Evolutionary conservation across 2,888 invertebrate species (phyloP), one percentile per base, ranked within the genome.

Genomic region (Mesorhabditis spiculigera): DNA sequence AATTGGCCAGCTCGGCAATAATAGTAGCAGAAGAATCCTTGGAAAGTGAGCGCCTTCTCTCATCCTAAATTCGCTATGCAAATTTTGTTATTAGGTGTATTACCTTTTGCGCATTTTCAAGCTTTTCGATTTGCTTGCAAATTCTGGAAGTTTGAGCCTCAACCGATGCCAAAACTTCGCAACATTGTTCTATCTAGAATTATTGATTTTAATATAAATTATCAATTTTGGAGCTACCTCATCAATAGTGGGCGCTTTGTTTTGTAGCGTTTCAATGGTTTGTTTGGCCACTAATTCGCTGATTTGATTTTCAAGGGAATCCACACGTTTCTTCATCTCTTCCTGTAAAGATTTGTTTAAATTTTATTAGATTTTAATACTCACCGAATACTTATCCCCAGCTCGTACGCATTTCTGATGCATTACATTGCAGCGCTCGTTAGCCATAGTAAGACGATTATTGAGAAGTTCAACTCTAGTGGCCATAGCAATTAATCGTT

Each of bases 401-500:
- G 69, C 71, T 67, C 65, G 63, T n/a, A 72, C 45, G 66, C 75
- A 72, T 68, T 80, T 78, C 74, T 81, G 79, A 74, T 86, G 85
- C 63, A 86, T 75, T 16, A 76, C 78, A 69, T 75, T 78, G 73
- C 78, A 82, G 68, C 85, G 71, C 45, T 85, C 84, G 70, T 82
- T 82, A 64, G 79, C 79, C 73, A 84, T 73, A 41, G 77, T 73
- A 58, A 85, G 74, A 70, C 85, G 85, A 43, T 75, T 78, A 67
- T 78, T 78, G 10, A 50, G n/a, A 50, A 50, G 10, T n/a, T 50
- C 58, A 50, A 82, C 82, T 73, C 83, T 86, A 8, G 83, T 84
- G 44, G 86, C 86, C 72, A 86, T 78, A 1, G 80, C 69, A 41
- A 86, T 82, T 64, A 85, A 73, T 72, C 83, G 82, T 68, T 84